Conservation (phyloP, 2,888 invertebrate species). For the Philhelius pedissequus region DNA sequence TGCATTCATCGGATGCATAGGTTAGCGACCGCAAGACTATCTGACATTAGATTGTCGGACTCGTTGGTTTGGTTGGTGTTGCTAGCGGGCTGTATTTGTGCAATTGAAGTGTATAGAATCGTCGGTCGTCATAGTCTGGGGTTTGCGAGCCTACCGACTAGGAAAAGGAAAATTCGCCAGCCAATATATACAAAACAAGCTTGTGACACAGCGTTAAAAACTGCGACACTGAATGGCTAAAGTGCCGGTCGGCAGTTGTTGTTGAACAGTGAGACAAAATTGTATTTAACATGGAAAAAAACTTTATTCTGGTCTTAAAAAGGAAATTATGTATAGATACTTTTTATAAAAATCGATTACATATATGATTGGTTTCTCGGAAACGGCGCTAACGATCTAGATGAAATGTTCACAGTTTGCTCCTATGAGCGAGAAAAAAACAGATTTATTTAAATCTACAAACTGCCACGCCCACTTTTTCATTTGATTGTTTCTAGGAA, state of each 20-base stretch:
- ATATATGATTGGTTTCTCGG: too few species aligned
- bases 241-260: background rate
- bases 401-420: too few species aligned
- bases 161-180: background rate
- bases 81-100: conserved; percentile 6
- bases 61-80: background rate
- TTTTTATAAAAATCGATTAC: too few species aligned
- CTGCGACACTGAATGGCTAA: conserved; percentile 33
- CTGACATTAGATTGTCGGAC: conserved; percentile 77
- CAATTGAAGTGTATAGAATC: background rate
- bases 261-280: background rate
- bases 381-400: too few species aligned
- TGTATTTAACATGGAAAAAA: background rate
- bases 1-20: conserved; percentile 71
- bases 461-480: too few species aligned
- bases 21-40: conserved; percentile 79
- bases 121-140: conserved; percentile 29
- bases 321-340: too few species aligned
- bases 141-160: background rate
- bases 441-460: too few species aligned
- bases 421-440: too few species aligned
- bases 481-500: too few species aligned
- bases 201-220: conserved; percentile 56
- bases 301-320: too few species aligned
- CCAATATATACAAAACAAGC: conserved; percentile 10